Evolutionary conservation across 2,888 invertebrate species (phyloP).

Genomic region (Tryphoninae sp.): DNA sequence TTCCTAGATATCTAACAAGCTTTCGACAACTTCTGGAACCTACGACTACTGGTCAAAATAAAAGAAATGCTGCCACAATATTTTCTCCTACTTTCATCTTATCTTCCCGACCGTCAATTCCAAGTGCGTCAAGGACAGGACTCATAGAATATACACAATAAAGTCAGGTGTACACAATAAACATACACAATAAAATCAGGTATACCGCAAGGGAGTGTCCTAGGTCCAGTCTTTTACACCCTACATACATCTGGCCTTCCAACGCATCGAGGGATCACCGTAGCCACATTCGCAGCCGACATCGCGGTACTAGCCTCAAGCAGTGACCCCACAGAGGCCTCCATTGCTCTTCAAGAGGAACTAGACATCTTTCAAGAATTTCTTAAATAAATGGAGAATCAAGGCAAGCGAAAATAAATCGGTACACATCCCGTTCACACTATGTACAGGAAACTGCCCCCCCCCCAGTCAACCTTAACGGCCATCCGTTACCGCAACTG

Average conservation of each 20-base stretch:
- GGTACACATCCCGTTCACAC: slow-evolving; percentile 57
- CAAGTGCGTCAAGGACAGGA: no score
- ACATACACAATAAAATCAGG: slow-evolving; percentile 6
- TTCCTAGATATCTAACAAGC: slow-evolving; percentile 23
- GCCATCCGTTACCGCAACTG: slow-evolving; percentile 48
- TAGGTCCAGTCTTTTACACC: slow-evolving; percentile 38
- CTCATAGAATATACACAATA: not conserved
- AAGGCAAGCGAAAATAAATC: slow-evolving; percentile 39
- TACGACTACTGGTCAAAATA: no score
- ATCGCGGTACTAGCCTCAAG: slow-evolving; percentile 17
- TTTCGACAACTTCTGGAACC: no score
- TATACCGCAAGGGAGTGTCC: slow-evolving; percentile 38
- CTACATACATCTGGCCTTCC: slow-evolving; percentile 40
- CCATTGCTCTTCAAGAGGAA: slow-evolving; percentile 4
- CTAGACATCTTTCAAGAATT: slow-evolving; percentile 5
- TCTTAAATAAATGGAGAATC: slow-evolving; percentile 22
- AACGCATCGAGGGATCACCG: not conserved
- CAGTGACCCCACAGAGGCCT: not conserved
- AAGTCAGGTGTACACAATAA: slow-evolving; percentile 36
- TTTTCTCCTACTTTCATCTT: no score
- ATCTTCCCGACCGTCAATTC: no score
- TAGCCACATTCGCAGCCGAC: slow-evolving; percentile 47
- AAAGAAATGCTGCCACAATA: no score
- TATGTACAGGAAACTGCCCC: slow-evolving; percentile 49
- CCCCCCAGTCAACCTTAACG: slow-evolving; percentile 55